Conservation (phyloP, 2,797 vertebrate genomes). For the Enteromius trimaculatus region DNA sequence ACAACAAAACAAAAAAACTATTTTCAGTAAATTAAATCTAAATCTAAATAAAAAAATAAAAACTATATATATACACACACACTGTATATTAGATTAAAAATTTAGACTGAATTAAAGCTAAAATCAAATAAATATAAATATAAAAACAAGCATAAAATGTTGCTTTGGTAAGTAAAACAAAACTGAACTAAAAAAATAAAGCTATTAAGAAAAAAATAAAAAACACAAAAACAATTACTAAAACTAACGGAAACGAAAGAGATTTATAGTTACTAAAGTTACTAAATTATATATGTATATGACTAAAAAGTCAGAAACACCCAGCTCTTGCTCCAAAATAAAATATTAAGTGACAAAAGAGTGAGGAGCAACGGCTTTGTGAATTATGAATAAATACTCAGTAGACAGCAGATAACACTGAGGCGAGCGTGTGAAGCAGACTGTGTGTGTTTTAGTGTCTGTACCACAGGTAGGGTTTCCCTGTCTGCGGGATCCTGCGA, state of each 20-base stretch:
- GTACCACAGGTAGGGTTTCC: slow-evolving; percentile 92
- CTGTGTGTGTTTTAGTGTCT: slow-evolving; percentile 57
- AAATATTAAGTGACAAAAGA: neutral
- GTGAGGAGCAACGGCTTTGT: neutral
- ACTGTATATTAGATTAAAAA: neutral
- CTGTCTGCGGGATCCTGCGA: slow-evolving; percentile 92
- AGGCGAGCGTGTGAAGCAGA: neutral
- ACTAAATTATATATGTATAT: too few species aligned
- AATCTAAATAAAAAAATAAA: neutral
- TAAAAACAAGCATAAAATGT: neutral
- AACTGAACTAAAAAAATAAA: neutral
- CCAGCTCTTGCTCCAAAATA: neutral
- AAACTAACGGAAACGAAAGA: neutral
- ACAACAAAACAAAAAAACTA: neutral
- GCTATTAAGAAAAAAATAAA: neutral
- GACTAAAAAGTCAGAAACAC: too few species aligned
- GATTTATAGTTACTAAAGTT: too few species aligned
- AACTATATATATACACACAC: too few species aligned
- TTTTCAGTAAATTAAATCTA: neutral
- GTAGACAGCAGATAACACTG: neutral
- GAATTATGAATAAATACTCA: neutral
- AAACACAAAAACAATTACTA: neutral
- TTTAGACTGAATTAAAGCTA: neutral
- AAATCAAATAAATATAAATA: neutral
- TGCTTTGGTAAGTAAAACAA: neutral